Conservation (phyloP, 2,797 vertebrate genomes). For the Chromis chromis region DNA sequence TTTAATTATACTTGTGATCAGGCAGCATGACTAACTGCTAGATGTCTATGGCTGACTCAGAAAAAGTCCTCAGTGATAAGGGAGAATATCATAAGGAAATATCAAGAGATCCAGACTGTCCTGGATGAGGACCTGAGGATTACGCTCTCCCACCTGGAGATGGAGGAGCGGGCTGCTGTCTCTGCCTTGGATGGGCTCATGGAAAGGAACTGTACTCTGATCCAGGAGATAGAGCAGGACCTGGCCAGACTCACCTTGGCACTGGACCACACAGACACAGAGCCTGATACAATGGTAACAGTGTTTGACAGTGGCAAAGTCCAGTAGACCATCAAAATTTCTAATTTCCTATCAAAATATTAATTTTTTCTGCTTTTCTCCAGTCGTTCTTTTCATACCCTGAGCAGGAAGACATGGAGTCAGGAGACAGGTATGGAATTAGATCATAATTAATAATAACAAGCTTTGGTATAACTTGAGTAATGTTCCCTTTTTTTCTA, state of each 20-base stretch:
- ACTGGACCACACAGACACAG: slow-evolving; percentile 51
- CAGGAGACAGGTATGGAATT: slow-evolving; percentile 71
- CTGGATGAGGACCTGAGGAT: slow-evolving; percentile 83
- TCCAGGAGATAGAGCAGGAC: slow-evolving; percentile 84
- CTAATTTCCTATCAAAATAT: too few species aligned
- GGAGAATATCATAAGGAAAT: slow-evolving; percentile 78
- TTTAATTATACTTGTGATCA: background rate
- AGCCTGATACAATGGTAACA: slow-evolving; percentile 64
- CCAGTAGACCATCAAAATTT: too few species aligned
- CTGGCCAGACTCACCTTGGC: slow-evolving; percentile 71
- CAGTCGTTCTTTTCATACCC: slow-evolving; percentile 57
- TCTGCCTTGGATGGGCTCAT: slow-evolving; percentile 77
- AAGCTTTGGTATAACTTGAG: background rate
- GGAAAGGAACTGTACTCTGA: slow-evolving; percentile 80
- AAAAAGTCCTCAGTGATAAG: slow-evolving; percentile 79
- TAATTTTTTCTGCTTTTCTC: slow-evolving; percentile 10
- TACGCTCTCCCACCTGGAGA: slow-evolving; percentile 83
- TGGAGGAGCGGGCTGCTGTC: slow-evolving; percentile 82
- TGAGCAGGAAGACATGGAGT: slow-evolving; percentile 63
- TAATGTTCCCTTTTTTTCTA: slow-evolving; percentile 12
- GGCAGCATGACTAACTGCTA: slow-evolving; percentile 11
- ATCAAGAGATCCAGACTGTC: slow-evolving; percentile 82
- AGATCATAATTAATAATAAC: background rate
- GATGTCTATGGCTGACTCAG: slow-evolving; percentile 65
- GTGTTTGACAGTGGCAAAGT: too few species aligned